A percentile compares a stretch with the other conserved stretches of the same genome.
Evolutionary conservation across 2,888 invertebrate species (phyloP).

Genomic region (Amphipoea oculea): DNA sequence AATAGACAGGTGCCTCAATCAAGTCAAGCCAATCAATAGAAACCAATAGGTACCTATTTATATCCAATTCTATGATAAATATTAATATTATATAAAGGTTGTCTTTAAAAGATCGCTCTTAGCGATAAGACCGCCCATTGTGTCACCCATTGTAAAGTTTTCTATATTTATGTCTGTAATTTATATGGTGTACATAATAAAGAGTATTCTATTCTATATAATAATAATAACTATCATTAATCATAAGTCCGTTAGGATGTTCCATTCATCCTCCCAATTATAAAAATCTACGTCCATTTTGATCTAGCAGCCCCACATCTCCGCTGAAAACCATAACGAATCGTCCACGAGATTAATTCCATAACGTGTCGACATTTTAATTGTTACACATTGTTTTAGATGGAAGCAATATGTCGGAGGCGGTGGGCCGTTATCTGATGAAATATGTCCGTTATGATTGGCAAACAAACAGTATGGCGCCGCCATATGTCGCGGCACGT

Average conservation of each 20-base stretch:
- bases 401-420: conserved; percentile 86
- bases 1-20: background rate
- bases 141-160: too few species aligned
- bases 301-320: conserved; percentile 52
- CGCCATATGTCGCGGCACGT: conserved; percentile 90
- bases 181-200: too few species aligned
- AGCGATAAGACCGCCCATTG: too few species aligned
- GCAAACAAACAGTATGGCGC: conserved; percentile 90
- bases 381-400: conserved; percentile 89
- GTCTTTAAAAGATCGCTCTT: too few species aligned
- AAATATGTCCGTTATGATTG: conserved; percentile 91
- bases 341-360: conserved; percentile 72
- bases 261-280: background rate
- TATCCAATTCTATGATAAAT: background rate
- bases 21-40: background rate
- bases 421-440: conserved; percentile 89
- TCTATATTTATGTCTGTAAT: too few species aligned
- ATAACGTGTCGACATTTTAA: conserved; percentile 82
- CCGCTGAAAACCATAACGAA: conserved; percentile 81
- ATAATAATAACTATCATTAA: background rate
- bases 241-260: conserved; percentile 8
- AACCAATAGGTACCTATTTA: too few species aligned
- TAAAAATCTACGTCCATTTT: conserved; percentile 3
- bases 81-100: too few species aligned
- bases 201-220: too few species aligned